Evolutionary conservation across 1,140 invertebrate species (phyloP).

Genomic region (Muscidifurax raptorellus): DNA sequence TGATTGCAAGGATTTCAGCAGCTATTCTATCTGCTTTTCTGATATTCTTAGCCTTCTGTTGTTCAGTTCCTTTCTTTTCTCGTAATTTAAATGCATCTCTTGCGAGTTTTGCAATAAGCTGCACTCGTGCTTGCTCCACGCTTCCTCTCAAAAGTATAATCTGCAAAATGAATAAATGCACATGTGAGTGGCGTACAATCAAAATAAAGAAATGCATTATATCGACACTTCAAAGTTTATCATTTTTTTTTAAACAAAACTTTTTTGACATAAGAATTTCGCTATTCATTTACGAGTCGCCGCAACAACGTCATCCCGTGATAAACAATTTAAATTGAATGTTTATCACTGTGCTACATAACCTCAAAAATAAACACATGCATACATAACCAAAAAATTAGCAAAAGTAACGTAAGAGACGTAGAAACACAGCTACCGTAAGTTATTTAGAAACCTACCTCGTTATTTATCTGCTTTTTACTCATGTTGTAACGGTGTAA

Average conservation of each 20-base stretch:
- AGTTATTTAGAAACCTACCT: slow-evolving; percentile 55
- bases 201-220: background rate
- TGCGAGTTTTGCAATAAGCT: slow-evolving; percentile 62
- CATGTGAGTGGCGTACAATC: background rate
- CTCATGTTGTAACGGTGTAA: slow-evolving; percentile 50
- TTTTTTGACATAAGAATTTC: background rate
- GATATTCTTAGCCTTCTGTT: slow-evolving; percentile 61
- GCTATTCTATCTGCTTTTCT: slow-evolving; percentile 61
- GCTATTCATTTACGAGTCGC: background rate
- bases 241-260: background rate
- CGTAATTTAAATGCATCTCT: slow-evolving; percentile 62
- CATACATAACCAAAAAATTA: too few relatives aligned
- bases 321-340: background rate
- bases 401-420: background rate
- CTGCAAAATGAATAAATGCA: slow-evolving; percentile 57
- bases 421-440: too few relatives aligned
- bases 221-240: background rate
- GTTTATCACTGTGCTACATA: background rate
- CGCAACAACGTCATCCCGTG: background rate
- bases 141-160: slow-evolving; percentile 65
- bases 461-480: slow-evolving; percentile 63
- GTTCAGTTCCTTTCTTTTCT: slow-evolving; percentile 62
- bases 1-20: slow-evolving; percentile 62
- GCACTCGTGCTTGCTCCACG: slow-evolving; percentile 62
- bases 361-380: background rate